A percentile compares a stretch with the other conserved stretches of the same genome.
These are phyloP conservation scores for Nesometra sesokonis DNA, from an alignment of 35 echinoderm and acorn worm genomes.

Conservation along the genomic window DNA sequence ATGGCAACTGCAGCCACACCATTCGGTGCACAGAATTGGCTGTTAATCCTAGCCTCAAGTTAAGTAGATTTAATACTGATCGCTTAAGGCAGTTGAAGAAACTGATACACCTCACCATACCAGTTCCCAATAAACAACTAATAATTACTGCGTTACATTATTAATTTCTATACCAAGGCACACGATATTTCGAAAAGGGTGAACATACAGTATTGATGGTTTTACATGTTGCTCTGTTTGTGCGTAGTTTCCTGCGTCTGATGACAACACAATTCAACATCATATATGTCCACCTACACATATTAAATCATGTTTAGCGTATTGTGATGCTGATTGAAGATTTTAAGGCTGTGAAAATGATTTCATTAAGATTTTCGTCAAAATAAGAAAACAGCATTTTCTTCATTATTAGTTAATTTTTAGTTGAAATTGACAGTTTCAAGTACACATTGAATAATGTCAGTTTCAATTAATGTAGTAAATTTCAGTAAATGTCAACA, in stretches of 20 bases:
- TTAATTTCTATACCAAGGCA: neutral
- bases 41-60: neutral
- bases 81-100: neutral
- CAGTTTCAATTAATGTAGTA: too few species aligned
- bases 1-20: too few species aligned
- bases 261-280: neutral
- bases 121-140: neutral
- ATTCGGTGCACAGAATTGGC: neutral
- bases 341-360: too few species aligned
- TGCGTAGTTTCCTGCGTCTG: neutral
- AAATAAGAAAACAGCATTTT: too few species aligned
- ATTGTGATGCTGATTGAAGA: too few species aligned
- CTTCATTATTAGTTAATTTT: too few species aligned
- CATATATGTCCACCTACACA: neutral
- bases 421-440: too few species aligned
- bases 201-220: neutral
- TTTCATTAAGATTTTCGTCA: too few species aligned
- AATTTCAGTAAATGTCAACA: too few species aligned
- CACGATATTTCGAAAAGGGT: neutral
- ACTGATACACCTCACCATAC: neutral
- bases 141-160: neutral
- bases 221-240: neutral
- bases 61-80: neutral
- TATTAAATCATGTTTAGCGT: too few species aligned
- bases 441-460: too few species aligned